These are phyloP conservation scores for Pseudochirops cupreus DNA, from an alignment of 2,797 vertebrate species.

Conservation along the genomic window DNA sequence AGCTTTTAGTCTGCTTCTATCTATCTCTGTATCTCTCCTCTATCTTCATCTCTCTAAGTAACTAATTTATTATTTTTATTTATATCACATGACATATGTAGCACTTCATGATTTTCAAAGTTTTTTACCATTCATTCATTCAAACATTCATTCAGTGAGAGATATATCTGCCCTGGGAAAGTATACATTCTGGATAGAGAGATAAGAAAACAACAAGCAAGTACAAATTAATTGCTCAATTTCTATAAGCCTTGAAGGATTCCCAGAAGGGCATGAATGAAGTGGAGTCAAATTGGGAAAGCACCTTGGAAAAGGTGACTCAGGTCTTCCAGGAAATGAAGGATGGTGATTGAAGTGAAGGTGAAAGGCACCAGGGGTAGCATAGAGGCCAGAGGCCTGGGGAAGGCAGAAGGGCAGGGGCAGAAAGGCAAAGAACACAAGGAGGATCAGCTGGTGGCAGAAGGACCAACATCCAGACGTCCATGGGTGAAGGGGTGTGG, in stretches of 20 bases:
- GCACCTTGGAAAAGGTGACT: not conserved
- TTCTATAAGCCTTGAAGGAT: not conserved
- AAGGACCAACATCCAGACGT: not conserved
- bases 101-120: not conserved
- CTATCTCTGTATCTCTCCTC: not conserved
- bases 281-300: not conserved
- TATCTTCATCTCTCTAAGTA: not conserved
- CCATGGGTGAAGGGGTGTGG: conserved; percentile 1
- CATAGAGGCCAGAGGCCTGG: not conserved
- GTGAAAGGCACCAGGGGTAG: not conserved
- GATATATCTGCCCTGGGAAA: not conserved
- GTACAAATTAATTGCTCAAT: not conserved
- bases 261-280: not conserved
- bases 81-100: not conserved
- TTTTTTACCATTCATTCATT: not conserved
- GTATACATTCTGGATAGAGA: not conserved
- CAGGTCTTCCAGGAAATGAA: not conserved
- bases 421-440: not conserved
- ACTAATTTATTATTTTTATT: not conserved
- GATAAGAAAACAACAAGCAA: not conserved
- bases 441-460: not conserved
- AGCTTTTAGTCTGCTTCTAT: not conserved
- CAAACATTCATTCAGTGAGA: not conserved
- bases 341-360: not conserved
- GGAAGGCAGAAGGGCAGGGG: not conserved